phyloP scores from a whole-genome alignment of 1,140 invertebrate genomes.

The Danaus melanippus region DNA sequence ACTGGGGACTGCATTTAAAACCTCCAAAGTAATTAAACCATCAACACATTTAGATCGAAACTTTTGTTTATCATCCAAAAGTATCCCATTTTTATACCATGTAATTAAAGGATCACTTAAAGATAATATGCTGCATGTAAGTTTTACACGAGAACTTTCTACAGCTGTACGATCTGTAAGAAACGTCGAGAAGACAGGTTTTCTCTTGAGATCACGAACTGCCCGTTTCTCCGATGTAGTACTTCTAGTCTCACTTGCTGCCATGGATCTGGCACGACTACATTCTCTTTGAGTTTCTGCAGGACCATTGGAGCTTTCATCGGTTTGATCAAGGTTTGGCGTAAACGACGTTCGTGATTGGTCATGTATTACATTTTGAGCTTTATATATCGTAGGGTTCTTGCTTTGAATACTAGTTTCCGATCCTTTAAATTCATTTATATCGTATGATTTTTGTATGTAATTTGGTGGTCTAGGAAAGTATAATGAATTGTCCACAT shows the following conservation, averaged over 20 bases:
- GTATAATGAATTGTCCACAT: constrained; percentile 40
- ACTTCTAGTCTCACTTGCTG: constrained; percentile 40
- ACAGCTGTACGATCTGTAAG: constrained; percentile 84
- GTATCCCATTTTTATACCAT: constrained; percentile 86
- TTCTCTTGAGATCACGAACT: constrained; percentile 71
- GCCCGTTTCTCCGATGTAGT: constrained; percentile 44
- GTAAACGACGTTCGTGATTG: constrained; percentile 35
- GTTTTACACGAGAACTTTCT: constrained; percentile 79
- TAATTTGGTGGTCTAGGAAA: constrained; percentile 44
- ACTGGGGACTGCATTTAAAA: constrained; percentile 75
- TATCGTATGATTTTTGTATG: constrained; percentile 33
- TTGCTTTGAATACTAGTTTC: constrained; percentile 21
- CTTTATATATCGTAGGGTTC: constrained; percentile 41
- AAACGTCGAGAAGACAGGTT: constrained; percentile 87
- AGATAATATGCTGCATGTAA: constrained; percentile 91
- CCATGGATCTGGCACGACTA: constrained; percentile 28
- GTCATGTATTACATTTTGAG: constrained; percentile 41
- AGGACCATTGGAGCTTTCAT: constrained; percentile 20
- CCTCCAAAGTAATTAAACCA: constrained; percentile 83
- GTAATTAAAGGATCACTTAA: constrained; percentile 83
- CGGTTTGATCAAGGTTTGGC: constrained; percentile 18
- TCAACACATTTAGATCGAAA: constrained; percentile 75
- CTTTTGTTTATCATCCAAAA: constrained; percentile 71
- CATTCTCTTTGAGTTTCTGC: constrained; percentile 31
- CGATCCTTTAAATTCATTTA: constrained; percentile 17